phyloP scores from a whole-genome alignment of 2,113 vertebrate genomes.

The Regulus satrapa region DNA sequence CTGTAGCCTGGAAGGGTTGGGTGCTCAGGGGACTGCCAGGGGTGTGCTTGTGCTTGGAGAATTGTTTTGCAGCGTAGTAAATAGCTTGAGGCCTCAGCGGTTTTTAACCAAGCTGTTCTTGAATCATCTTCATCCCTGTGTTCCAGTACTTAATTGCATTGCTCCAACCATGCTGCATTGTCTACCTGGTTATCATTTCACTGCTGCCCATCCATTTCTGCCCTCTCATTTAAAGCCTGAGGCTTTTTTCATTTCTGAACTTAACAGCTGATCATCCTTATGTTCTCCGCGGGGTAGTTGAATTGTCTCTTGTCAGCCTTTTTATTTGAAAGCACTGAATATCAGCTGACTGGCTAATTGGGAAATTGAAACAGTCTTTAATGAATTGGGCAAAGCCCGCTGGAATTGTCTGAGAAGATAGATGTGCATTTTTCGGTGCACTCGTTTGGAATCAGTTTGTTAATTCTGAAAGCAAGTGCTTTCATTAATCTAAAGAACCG shows the following conservation, averaged over 20 bases:
- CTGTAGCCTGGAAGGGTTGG: constrained; percentile 4
- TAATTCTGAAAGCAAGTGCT: constrained; percentile 47
- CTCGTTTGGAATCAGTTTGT: constrained; percentile 22
- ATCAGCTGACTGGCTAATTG: constrained; percentile 52
- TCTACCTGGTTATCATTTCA: constrained; percentile 54
- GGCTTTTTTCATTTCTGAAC: constrained; percentile 19
- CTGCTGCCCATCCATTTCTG: constrained; percentile 27
- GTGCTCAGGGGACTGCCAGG: not conserved
- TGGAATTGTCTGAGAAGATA: constrained; percentile 46
- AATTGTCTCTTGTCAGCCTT: constrained; percentile 49
- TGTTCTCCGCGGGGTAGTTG: constrained; percentile 53
- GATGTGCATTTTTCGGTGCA: not conserved
- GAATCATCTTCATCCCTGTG: constrained; percentile 40
- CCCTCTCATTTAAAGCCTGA: not conserved
- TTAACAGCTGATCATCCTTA: constrained; percentile 43
- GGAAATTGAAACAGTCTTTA: constrained; percentile 39
- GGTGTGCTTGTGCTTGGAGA: constrained; percentile 13
- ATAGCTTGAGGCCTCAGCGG: constrained; percentile 42
- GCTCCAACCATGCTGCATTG: constrained; percentile 39
- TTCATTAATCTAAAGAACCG: constrained; percentile 8
- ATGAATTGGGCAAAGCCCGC: constrained; percentile 44
- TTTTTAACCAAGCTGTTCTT: not conserved
- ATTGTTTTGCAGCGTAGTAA: constrained; percentile 5
- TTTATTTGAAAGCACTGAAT: constrained; percentile 31
- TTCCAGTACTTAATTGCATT: constrained; percentile 27